Conservation (phyloP, 1,140 invertebrate species). For the Myzus persicae region DNA sequence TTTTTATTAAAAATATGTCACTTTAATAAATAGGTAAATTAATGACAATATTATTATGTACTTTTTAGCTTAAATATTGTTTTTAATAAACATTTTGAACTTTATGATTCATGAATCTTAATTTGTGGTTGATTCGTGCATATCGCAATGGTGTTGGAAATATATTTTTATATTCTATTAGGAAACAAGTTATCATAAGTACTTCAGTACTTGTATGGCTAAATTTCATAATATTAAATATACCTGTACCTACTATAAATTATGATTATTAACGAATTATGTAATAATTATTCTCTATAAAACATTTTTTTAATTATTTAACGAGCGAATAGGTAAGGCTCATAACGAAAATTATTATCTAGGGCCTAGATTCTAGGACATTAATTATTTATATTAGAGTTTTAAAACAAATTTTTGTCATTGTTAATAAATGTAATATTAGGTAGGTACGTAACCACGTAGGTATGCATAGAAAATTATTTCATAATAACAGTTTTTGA, state of each 20-base stretch:
- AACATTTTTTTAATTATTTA: neutral
- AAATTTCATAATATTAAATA: too few species aligned
- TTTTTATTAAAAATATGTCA: neutral
- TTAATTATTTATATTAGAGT: neutral
- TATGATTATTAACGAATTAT: too few species aligned
- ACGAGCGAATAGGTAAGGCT: neutral
- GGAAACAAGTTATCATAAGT: neutral
- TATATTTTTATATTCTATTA: slow-evolving; percentile 8
- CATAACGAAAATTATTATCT: neutral
- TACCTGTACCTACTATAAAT: too few species aligned
- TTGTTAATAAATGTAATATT: neutral
- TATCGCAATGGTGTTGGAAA: neutral
- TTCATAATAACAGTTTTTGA: neutral
- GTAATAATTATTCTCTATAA: neutral
- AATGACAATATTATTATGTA: neutral
- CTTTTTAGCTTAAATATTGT: neutral
- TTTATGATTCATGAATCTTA: neutral
- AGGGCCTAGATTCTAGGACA: too few species aligned
- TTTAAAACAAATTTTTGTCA: neutral
- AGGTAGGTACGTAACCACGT: too few species aligned
- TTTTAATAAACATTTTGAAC: neutral
- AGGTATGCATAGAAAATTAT: neutral
- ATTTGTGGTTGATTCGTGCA: neutral
- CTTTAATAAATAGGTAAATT: too few species aligned
- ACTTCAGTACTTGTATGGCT: too few species aligned